Conservation (phyloP, 2,797 vertebrate species). For the Leptodactylus fallax region DNA sequence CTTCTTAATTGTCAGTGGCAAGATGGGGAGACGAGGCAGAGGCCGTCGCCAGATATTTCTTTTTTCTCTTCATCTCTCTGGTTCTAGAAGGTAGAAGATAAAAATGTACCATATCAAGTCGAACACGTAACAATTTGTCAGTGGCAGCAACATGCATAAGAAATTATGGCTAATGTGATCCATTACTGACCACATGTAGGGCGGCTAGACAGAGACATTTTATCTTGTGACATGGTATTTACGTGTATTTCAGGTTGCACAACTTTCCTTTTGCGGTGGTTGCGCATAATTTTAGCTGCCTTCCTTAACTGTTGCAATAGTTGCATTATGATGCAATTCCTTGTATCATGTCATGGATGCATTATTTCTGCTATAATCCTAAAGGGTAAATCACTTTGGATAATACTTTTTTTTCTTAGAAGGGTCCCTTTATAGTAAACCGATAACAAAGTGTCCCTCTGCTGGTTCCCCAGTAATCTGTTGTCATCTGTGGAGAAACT, state of each 20-base stretch:
- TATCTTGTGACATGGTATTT: conserved; percentile 21
- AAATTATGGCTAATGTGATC: conserved; percentile 35
- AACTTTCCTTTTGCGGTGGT: neutral
- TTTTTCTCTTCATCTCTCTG: neutral
- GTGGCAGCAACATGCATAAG: conserved; percentile 14
- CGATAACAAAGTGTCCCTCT: neutral
- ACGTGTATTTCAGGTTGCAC: neutral
- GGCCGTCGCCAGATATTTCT: conserved; percentile 36
- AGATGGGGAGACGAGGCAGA: conserved; percentile 74
- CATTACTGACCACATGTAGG: conserved; percentile 24
- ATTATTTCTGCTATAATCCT: neutral
- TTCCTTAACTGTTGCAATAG: neutral
- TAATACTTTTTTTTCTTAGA: neutral
- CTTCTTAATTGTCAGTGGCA: conserved; percentile 93
- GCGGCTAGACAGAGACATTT: conserved; percentile 19
- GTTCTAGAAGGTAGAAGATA: neutral
- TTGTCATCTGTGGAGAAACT: too few relatives aligned
- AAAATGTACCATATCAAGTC: neutral
- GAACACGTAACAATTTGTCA: conserved; percentile 27
- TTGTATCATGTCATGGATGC: neutral
- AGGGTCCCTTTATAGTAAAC: neutral
- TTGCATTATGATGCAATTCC: neutral
- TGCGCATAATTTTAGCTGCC: neutral
- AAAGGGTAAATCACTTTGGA: too few relatives aligned
- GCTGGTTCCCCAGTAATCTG: too few relatives aligned